Base-by-base conservation (phyloP, 2,113 vertebrate species). In the Halichoerus grypus region DNA sequence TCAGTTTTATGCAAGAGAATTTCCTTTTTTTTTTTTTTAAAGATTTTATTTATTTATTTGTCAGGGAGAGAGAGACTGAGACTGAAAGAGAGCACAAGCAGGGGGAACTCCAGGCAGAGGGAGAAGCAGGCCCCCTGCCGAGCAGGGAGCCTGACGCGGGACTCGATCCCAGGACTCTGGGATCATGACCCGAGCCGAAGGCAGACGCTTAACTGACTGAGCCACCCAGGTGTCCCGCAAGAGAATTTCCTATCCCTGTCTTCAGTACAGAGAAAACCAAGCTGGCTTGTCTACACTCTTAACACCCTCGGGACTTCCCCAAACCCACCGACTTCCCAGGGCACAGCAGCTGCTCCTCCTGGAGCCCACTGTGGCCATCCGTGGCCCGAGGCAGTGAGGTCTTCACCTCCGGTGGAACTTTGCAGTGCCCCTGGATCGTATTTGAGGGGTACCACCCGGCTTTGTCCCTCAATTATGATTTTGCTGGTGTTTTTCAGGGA, bases 401-500 rank as follows among this genome's bases (percentile, higher is more conserved):
- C 28, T 76, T 33, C 46, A 24, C 22, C 61, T 13, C 3, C 9
- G 22, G 24, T 67, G 5, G 39, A 74, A 28, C 24, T 67, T 76
- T 33, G 46, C 21, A 12, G 5, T 31, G 10, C 3, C 36, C 8
- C 24, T 33, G 36, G 63, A 33, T 36, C 85, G 14, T 55, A 21
- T 36, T 95, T 88, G 53, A 91, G 42, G 46, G 15, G 12, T 4
- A 11, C 33, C 28, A 2, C 14, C 14, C 4, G n/a, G 33, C n/a
- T 94, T 28, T 14, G 12, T 96, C 59, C 72, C 92, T 98, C 89
- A 98, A 16, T 63, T 96, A 7, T 90, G 86, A 92, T 95, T 80
- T 81, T 95, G 71, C 88, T 98, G 51, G 79, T 98, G 76, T 98
- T 98, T 98, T 96, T 91, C 98, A 99, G 99, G 99, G 99, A 99